Percentiles rank a stretch among this genome's conserved stretches.
phyloP scores from a whole-genome alignment of 2,797 vertebrate species.

The Silurus aristotelis region DNA sequence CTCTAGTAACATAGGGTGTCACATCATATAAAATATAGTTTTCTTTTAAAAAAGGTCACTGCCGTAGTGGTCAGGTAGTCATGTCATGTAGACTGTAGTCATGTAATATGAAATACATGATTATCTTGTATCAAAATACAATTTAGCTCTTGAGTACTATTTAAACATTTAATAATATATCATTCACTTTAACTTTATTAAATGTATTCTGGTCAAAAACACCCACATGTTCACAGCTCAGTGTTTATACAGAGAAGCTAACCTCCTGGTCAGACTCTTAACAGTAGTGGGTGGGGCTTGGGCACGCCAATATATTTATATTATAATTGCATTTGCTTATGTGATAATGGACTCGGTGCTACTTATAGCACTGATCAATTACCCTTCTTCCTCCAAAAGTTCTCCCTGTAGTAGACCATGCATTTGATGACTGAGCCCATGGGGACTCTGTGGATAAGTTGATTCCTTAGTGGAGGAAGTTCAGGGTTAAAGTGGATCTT shows the following conservation, averaged over 20 bases:
- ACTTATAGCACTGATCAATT: conserved; percentile 29
- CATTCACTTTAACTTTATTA: neutral
- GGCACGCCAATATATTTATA: neutral
- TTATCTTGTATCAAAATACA: neutral
- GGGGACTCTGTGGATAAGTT: conserved; percentile 90
- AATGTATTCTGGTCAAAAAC: neutral
- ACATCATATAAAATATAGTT: neutral
- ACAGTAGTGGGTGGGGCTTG: neutral
- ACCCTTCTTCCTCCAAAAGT: conserved; percentile 96
- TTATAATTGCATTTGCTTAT: neutral
- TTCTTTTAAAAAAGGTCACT: neutral
- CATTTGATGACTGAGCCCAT: conserved; percentile 98
- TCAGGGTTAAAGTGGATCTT: conserved; percentile 95
- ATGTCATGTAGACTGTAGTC: neutral
- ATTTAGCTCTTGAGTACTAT: neutral
- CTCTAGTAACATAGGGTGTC: neutral
- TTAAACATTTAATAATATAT: neutral
- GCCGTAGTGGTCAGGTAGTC: neutral
- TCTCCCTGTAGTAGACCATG: conserved; percentile 94
- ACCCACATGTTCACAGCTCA: too few species aligned
- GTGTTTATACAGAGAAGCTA: neutral
- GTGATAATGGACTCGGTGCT: neutral
- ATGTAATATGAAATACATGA: neutral
- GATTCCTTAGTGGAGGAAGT: conserved; percentile 90
- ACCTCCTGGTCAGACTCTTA: neutral